phyloP scores from a whole-genome alignment of 2,888 invertebrate genomes.

The Drosophila rellima region DNA sequence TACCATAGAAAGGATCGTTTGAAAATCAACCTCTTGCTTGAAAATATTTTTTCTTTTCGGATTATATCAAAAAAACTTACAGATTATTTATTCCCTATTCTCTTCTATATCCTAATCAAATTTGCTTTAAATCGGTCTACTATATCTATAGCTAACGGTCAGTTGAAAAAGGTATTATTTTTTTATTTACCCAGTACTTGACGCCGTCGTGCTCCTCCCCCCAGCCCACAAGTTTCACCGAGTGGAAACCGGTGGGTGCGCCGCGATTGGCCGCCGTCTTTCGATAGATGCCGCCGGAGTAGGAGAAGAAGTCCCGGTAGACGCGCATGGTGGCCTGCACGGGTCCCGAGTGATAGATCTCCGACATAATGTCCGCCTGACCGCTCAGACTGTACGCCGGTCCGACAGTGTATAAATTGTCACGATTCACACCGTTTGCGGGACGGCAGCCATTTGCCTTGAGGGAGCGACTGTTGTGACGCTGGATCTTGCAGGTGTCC shows the following conservation, averaged over 20 bases:
- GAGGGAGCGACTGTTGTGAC: slow-evolving; percentile 84
- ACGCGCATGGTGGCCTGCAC: slow-evolving; percentile 97
- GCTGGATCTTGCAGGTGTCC: slow-evolving; percentile 88
- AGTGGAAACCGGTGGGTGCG: slow-evolving; percentile 91
- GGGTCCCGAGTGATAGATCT: slow-evolving; percentile 95
- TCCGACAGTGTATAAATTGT: slow-evolving; percentile 89
- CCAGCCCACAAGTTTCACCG: slow-evolving; percentile 97
- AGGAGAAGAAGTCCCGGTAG: slow-evolving; percentile 96
- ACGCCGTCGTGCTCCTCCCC: slow-evolving; percentile 90
- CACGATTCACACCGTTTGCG: slow-evolving; percentile 86
- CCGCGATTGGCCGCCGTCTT: slow-evolving; percentile 88
- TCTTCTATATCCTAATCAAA: background rate
- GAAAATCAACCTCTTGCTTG: no score
- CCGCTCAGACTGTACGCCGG: slow-evolving; percentile 91
- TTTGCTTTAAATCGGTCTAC: background rate
- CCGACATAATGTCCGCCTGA: slow-evolving; percentile 95
- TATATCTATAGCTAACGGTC: no score
- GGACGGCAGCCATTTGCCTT: slow-evolving; percentile 87
- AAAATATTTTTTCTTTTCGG: no score
- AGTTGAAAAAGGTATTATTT: no score
- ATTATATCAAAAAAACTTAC: no score
- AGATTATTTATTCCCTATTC: no score
- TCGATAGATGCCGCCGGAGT: slow-evolving; percentile 93
- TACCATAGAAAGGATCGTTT: no score
- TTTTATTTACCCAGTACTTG: slow-evolving; percentile 95